Evolutionary conservation across 2,797 vertebrate genomes (phyloP).

Genomic region (Siniperca undulata): DNA sequence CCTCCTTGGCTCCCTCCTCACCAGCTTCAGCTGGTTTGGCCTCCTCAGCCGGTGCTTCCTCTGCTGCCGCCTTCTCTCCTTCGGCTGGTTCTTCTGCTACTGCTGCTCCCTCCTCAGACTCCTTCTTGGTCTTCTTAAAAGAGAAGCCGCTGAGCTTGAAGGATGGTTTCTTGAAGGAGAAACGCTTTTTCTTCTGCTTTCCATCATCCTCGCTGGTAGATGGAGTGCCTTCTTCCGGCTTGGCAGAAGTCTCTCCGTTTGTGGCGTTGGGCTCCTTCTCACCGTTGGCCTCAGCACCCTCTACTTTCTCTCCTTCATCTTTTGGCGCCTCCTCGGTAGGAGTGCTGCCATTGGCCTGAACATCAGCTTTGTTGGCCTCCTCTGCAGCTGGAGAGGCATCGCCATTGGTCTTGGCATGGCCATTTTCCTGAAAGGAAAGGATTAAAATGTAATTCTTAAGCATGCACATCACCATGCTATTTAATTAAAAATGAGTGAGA

Average conservation of each 20-base stretch:
- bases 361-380: slow-evolving; percentile 91
- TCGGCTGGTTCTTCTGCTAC: slow-evolving; percentile 70
- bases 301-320: slow-evolving; percentile 83
- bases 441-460: slow-evolving; percentile 7
- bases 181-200: slow-evolving; percentile 99
- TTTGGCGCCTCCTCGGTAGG: slow-evolving; percentile 83
- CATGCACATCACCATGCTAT: neutral
- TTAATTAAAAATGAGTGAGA: neutral
- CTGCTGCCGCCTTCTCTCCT: slow-evolving; percentile 75
- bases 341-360: slow-evolving; percentile 85
- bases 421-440: slow-evolving; percentile 88
- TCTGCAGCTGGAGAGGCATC: slow-evolving; percentile 93
- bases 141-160: slow-evolving; percentile 98
- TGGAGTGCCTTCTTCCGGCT: slow-evolving; percentile 89
- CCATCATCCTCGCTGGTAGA: slow-evolving; percentile 91
- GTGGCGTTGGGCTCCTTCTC: slow-evolving; percentile 87
- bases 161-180: slow-evolving; percentile 98
- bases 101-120: slow-evolving; percentile 88
- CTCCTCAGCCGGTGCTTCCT: slow-evolving; percentile 78
- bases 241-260: slow-evolving; percentile 89
- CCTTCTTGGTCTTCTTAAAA: slow-evolving; percentile 98
- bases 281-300: slow-evolving; percentile 80
- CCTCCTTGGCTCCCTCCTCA: slow-evolving; percentile 81
- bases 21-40: slow-evolving; percentile 79
- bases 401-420: slow-evolving; percentile 95